Base-by-base conservation (phyloP, 2,113 vertebrate species). In the Callipepla californica region DNA sequence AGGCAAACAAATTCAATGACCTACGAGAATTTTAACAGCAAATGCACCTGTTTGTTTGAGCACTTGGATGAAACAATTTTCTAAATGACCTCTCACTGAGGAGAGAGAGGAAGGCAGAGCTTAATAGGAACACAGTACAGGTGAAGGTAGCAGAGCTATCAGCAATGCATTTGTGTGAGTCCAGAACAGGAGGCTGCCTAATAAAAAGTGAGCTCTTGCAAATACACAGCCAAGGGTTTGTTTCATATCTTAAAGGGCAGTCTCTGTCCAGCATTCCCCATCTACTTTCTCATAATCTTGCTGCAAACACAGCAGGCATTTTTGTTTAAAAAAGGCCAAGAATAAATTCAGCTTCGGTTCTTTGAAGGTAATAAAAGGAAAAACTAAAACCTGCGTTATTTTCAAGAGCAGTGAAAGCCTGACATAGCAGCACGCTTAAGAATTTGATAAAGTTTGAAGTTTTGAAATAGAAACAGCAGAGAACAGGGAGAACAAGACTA, bases 361-460 rank as follows among this genome's bases (percentile, higher is more conserved):
- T 73, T 26, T 2, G 0, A 59, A 0, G 0, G 57, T 73, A 73
- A 61, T 13, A 19, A 61, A 80, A 6, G 4, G 3, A 83, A 26
- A n/a, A 66, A 45, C 3, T 47, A 42, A 73, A 76, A 30, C 8
- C 30, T 42, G 10, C 30, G 4, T 53, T n/a, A 21, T 38, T 51
- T 87, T 63, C 8, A 66, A 80, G 25, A 79, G 21, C 18, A 50
- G 8, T 1, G 2, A 45, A 81, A 63, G 4, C 4, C 16, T 28
- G 32, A 62, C 8, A 5, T 10, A 40, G 30, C 1, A 75, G 4
- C 72, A 47, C 14, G 16, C 32, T n/a, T 28, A 6, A 70, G 76
- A 65, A 40, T 23, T 1, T 15, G 6, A 51, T 15, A 15, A 1
- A 80, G 38, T 7, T 2, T 26, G n/a, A 28, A 1, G 3, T 1